Base-by-base conservation (phyloP, 2,113 vertebrate species). In the Ammospiza caudacuta region DNA sequence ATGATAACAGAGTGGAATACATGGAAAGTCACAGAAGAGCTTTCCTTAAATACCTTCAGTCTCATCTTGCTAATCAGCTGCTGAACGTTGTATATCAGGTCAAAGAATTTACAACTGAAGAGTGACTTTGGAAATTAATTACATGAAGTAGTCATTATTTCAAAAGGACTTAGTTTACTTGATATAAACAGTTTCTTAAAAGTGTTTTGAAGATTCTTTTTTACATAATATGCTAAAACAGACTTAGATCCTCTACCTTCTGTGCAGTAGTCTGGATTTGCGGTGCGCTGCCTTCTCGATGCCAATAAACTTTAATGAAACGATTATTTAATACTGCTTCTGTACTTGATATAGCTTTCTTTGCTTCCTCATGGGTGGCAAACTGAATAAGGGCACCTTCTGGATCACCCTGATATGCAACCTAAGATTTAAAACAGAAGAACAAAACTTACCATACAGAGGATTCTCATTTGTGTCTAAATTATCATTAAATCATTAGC, bases 291-390 rank as follows among this genome's bases (percentile, higher is more conserved):
- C 99, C 98, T 70, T 99, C 99, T 95, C 99, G 98, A 91, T 99
- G 99, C 99, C 99, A 99, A 96, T 99, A 98, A 68, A 99, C 98
- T 94, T 98, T 98, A 96, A 99, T 99, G 96, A 99, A 99, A 35
- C 99, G 98, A 97, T 99, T 99, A 95, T 99, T 99, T 91, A 99
- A 98, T 37, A 99, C 99, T 27, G 99, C 99, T 97, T 99, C 99
- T 55, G 99, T 99, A 97, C 99, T 99, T 82, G 99, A 99, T 81
- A 99, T 99, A 72, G 99, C 99, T 84, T 98, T 98, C 96, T 98
- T 99, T 82, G 99, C 99, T 96, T 99, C 99, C 72, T 98, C 98
- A 1, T 99, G 98, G 37, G 98, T 98, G 47, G 99, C 98, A 97
- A 99, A 99, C 96, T 99, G 99, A 93, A 99, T 99, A 91, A 99